Conservation (phyloP, 2,888 invertebrate species). For the Lasius fuliginosus region DNA sequence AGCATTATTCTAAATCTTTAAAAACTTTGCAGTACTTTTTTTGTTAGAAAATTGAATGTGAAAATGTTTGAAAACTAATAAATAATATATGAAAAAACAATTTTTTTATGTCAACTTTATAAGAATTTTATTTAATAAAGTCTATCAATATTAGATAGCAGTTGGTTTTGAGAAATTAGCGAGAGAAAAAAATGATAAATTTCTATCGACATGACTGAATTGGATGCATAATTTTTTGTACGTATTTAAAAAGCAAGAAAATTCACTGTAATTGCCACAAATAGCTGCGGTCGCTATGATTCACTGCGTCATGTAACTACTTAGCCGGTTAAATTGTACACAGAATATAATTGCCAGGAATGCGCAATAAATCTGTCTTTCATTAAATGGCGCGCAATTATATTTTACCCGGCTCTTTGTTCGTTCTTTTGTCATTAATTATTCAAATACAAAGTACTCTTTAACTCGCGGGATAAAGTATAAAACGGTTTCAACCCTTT, state of each 20-base stretch:
- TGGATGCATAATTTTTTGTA: not conserved
- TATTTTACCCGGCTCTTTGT: constrained; percentile 23
- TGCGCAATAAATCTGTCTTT: constrained; percentile 62
- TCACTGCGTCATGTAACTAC: constrained; percentile 56
- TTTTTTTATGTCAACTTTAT: not conserved
- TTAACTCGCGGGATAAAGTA: constrained; percentile 53
- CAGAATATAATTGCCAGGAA: constrained; percentile 57
- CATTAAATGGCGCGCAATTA: constrained; percentile 52
- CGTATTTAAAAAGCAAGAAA: not conserved
- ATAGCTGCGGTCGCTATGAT: constrained; percentile 50
- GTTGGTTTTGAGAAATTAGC: not conserved
- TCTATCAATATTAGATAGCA: not conserved
- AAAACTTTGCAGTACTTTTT: not conserved
- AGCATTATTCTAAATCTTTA: not conserved
- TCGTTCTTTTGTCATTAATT: constrained; percentile 39
- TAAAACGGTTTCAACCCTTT: constrained; percentile 45
- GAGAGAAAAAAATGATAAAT: constrained; percentile 16
- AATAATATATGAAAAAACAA: not conserved
- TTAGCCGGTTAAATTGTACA: constrained; percentile 60
- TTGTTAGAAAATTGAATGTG: not conserved
- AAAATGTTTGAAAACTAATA: not conserved
- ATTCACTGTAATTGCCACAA: constrained; percentile 27
- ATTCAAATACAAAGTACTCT: constrained; percentile 47
- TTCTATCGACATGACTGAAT: not conserved
- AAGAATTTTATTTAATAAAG: not conserved